Conservation (phyloP, 2,888 invertebrate species). For the Archips xylosteana region DNA sequence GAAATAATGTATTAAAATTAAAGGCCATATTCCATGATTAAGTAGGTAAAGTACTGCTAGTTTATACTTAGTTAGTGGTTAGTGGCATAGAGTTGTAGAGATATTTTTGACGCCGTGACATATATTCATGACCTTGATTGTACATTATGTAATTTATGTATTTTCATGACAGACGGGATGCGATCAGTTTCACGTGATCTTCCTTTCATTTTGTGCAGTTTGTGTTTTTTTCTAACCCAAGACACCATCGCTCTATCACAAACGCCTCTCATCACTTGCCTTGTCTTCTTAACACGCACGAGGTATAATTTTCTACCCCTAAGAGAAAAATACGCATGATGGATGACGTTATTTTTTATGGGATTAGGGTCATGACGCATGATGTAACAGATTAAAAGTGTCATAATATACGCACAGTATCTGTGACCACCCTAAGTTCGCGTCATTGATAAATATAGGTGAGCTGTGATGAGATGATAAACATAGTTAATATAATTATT, state of each 20-base stretch:
- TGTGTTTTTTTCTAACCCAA: background rate
- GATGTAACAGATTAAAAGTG: constrained; percentile 4
- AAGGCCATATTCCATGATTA: too few relatives aligned
- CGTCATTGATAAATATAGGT: too few relatives aligned
- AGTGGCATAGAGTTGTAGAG: too few relatives aligned
- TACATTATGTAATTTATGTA: too few relatives aligned
- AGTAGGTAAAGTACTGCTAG: too few relatives aligned
- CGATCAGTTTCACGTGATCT: background rate
- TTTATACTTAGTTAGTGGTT: too few relatives aligned
- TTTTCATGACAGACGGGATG: background rate
- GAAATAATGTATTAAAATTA: too few relatives aligned
- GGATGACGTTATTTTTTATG: constrained; percentile 6
- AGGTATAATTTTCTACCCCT: background rate
- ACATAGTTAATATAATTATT: too few relatives aligned
- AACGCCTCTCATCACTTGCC: background rate
- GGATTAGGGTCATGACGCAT: constrained; percentile 3
- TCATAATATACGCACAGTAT: background rate
- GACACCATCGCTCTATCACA: background rate
- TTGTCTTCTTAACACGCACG: background rate
- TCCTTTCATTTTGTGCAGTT: background rate
- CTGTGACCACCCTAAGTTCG: too few relatives aligned
- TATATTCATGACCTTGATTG: too few relatives aligned
- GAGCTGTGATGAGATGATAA: too few relatives aligned
- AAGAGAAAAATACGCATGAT: constrained; percentile 7
- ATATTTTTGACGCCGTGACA: too few relatives aligned